Evolutionary conservation across 2,797 vertebrate species (phyloP), one percentile per base, ranked within the genome.

Genomic region (Philypnodon macrostomus): DNA sequence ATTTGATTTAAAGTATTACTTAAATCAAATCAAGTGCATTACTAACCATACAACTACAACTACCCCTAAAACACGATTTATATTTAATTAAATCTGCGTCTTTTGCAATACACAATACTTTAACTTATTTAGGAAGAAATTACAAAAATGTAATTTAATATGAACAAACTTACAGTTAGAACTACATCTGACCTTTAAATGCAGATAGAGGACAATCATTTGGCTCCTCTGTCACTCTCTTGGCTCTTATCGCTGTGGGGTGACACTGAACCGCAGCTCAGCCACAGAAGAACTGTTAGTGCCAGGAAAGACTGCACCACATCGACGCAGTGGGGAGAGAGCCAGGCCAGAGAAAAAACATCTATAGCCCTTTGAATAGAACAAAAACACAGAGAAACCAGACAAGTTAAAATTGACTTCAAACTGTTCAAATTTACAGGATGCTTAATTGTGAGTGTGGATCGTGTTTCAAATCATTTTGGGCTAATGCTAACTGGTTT

Each of bases 181-280:
- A 59, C 47, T 44, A 65, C 11, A 30, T 53, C 74, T 73, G 79
- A 64, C 72, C 75, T 85, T 64, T 5, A 33, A 13, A 14, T 10
- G 15, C 38, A 67, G 60, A 55, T 27, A 67, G 75, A 80, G 72
- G 73, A 77, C 62, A 51, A 33, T 17, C 17, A 24, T 55, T 27
- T 46, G 12, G 13, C 11, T 51, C 23, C 10, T 44, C 10, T 30
- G 41, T 42, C 26, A 41, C 38, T 36, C 26, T 47, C 6, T 49
- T 9, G 38, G 36, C 13, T 21, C 5, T 10, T 19, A 33, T 65
- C 51, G 38, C 40, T 30, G 33, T 27, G 27, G 35, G 45, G 46
- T 27, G 27, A 50, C 47, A 19, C 40, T 9, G 13, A 53, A 62
- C 38, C 44, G 18, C 32, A 60, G 12, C 18, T 16, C 16, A 54